A percentile compares a stretch with the other conserved stretches of the same genome.
Evolutionary conservation across 2,113 vertebrate genomes (phyloP).

Genomic region (Nicator chloris): DNA sequence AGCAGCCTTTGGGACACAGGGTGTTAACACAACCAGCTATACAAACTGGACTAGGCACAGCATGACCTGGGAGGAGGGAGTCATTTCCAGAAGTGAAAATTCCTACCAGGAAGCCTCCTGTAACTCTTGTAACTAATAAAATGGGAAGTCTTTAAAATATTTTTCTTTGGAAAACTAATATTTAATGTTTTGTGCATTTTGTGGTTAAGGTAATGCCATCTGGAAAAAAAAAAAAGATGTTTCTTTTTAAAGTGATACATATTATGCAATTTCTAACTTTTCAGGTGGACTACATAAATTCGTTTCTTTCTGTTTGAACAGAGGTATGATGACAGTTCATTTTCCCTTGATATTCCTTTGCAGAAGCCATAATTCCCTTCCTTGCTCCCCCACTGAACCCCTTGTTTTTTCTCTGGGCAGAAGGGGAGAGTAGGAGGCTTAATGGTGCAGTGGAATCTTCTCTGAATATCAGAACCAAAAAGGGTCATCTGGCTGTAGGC

Average conservation of each 20-base stretch:
- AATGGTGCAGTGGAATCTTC: not conserved
- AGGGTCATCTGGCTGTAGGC: accelerated
- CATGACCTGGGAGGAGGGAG: accelerated
- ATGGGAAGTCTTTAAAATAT: not conserved
- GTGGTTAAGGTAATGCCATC: not conserved
- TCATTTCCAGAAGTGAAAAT: not conserved
- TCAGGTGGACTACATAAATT: not conserved
- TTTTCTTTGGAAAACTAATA: not conserved
- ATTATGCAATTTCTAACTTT: not conserved
- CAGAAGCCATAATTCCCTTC: not conserved
- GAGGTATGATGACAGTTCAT: not conserved
- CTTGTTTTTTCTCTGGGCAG: not conserved
- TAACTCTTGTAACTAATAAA: not conserved
- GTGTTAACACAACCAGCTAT: not conserved
- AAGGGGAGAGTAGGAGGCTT: not conserved
- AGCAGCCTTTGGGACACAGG: not conserved
- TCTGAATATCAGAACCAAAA: not conserved
- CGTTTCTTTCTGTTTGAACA: not conserved
- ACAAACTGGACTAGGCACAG: not conserved
- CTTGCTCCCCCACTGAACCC: not conserved
- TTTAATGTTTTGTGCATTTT: not conserved
- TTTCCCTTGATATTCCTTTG: not conserved
- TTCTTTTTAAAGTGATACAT: not conserved
- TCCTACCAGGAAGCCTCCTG: not conserved
- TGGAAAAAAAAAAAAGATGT: accelerated